Evolutionary conservation across 2,797 vertebrate genomes (phyloP).

Genomic region (Molossus alvarezi): DNA sequence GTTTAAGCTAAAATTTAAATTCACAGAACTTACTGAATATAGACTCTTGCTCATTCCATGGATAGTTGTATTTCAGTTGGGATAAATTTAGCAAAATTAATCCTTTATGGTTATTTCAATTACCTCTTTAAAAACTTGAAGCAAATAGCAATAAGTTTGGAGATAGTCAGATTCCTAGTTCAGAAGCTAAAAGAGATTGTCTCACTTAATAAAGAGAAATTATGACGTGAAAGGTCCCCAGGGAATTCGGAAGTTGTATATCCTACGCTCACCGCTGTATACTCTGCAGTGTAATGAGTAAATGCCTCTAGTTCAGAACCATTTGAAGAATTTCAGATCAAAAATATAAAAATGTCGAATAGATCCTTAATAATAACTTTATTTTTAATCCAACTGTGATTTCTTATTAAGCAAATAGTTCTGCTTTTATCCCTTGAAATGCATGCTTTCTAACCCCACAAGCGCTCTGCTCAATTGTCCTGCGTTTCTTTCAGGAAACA

Average conservation of each 20-base stretch:
- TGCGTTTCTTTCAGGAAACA: not conserved
- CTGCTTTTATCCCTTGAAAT: not conserved
- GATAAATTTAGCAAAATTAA: not conserved
- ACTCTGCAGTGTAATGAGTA: not conserved
- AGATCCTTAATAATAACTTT: not conserved
- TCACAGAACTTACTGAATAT: not conserved
- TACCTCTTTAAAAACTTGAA: not conserved
- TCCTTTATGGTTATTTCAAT: not conserved
- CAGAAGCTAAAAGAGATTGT: not conserved
- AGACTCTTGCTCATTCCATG: not conserved
- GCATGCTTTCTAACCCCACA: not conserved
- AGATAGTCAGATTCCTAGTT: not conserved
- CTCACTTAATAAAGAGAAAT: not conserved
- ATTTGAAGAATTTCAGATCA: not conserved
- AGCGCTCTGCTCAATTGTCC: not conserved
- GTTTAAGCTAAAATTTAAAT: conserved; percentile 54
- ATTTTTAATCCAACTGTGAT: not conserved
- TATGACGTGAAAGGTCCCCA: no score
- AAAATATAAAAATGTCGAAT: not conserved
- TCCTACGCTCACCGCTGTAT: no score
- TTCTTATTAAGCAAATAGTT: not conserved
- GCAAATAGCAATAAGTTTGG: not conserved
- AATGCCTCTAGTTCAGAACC: not conserved
- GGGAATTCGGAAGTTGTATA: not conserved
- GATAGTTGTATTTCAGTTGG: not conserved